phyloP scores from a whole-genome alignment of 2,113 vertebrate species.

The Notothenia rossii region DNA sequence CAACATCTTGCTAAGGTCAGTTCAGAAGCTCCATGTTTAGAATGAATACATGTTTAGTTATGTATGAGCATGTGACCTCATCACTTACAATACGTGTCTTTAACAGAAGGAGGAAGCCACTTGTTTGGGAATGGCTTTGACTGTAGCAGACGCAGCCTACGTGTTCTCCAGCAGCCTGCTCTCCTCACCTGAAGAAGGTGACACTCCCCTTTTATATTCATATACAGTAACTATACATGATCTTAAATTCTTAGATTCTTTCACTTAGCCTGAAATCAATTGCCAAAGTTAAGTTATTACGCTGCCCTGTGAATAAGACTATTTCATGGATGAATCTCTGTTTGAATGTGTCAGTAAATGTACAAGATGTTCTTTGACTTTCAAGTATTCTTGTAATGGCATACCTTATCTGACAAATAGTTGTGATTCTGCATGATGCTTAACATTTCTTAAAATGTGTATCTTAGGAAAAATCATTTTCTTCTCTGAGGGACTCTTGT shows the following conservation, averaged over 20 bases:
- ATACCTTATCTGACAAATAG: background rate
- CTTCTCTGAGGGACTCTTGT: constrained; percentile 92
- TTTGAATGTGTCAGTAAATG: background rate
- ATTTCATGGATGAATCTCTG: background rate
- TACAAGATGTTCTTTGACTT: too few species aligned
- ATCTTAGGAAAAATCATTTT: constrained; percentile 89
- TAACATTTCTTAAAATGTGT: constrained; percentile 7
- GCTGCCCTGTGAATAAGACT: background rate
- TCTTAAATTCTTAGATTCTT: too few species aligned
- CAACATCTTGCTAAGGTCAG: constrained; percentile 86
- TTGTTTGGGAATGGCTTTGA: constrained; percentile 88
- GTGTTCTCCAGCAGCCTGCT: constrained; percentile 86
- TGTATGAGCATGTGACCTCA: background rate
- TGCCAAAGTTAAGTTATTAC: too few species aligned
- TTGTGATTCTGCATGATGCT: background rate
- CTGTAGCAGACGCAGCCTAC: constrained; percentile 86
- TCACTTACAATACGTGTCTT: constrained; percentile 16
- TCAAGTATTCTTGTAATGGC: background rate
- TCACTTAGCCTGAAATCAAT: too few species aligned
- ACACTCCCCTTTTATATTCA: background rate
- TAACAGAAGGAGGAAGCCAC: constrained; percentile 82
- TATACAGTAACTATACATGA: too few species aligned
- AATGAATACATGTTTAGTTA: background rate
- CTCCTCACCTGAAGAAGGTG: constrained; percentile 91
- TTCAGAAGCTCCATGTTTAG: background rate